A percentile compares a stretch with the other conserved stretches of the same genome.
Evolutionary conservation across 2,113 vertebrate genomes (phyloP).

Genomic region (Halichoeres trimaculatus): DNA sequence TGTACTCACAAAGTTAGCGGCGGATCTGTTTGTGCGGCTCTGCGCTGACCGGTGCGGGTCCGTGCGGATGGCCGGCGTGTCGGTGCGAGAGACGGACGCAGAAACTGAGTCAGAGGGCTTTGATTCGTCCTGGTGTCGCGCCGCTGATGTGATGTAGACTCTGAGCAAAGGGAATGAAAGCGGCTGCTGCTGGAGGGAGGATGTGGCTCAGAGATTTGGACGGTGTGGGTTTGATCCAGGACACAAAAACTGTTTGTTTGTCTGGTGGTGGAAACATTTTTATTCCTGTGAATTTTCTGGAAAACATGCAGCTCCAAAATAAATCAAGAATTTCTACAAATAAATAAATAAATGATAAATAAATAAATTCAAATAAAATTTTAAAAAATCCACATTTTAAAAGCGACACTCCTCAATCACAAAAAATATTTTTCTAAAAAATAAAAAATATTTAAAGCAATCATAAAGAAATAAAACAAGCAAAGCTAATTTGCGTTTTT

Average conservation of each 20-base stretch:
- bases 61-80: conserved; percentile 64
- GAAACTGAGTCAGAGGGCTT: neutral
- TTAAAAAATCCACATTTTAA: too few relatives aligned
- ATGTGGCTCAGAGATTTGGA: neutral
- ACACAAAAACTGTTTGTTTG: neutral
- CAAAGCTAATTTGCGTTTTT: too few relatives aligned
- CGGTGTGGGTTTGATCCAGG: neutral
- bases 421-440: too few relatives aligned
- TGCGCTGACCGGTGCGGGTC: conserved; percentile 67
- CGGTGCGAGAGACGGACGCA: conserved; percentile 38
- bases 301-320: neutral
- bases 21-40: conserved; percentile 75
- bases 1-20: conserved; percentile 89
- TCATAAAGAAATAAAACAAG: too few relatives aligned
- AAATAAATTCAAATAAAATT: neutral
- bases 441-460: too few relatives aligned
- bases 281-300: neutral
- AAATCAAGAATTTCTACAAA: neutral
- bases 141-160: conserved; percentile 7
- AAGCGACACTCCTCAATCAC: too few relatives aligned
- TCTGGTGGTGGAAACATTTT: neutral
- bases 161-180: neutral
- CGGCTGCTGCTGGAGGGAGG: conserved; percentile 14
- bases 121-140: conserved; percentile 11
- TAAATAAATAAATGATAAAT: neutral